phyloP scores from a whole-genome alignment of 2,113 vertebrate genomes.

The Carettochelys insculpta region DNA sequence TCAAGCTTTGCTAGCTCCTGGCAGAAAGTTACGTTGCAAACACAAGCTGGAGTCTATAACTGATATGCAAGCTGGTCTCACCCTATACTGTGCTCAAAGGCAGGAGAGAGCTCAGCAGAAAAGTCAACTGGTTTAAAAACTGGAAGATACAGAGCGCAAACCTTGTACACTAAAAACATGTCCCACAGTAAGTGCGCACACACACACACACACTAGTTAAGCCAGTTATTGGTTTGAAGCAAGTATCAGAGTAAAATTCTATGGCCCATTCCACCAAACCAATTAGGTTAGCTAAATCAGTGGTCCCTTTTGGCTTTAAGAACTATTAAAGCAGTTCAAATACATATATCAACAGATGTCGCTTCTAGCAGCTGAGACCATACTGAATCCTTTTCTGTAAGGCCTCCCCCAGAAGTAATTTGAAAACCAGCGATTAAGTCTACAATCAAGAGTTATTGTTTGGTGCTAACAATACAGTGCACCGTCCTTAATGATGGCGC shows the following conservation, averaged over 20 bases:
- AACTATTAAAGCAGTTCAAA: neutral
- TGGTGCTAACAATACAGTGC: neutral
- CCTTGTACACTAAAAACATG: neutral
- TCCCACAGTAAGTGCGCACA: neutral
- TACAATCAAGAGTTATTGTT: neutral
- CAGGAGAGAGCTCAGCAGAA: neutral
- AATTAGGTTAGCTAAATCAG: neutral
- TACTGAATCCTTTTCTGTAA: neutral
- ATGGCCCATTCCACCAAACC: neutral
- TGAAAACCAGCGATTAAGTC: neutral
- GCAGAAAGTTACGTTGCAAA: neutral
- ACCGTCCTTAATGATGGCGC: no score
- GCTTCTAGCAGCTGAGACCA: neutral
- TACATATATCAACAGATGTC: neutral
- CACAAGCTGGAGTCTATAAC: neutral
- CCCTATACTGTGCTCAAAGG: neutral
- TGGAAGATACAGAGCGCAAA: neutral
- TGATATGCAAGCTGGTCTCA: neutral
- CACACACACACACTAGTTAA: neutral
- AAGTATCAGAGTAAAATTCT: neutral
- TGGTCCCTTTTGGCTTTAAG: neutral
- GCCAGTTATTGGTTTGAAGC: neutral
- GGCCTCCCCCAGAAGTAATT: neutral
- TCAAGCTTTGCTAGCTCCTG: neutral
- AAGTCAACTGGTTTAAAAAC: neutral